phyloP scores from a whole-genome alignment of 2,888 invertebrate genomes.

The Choreutis nemorana region DNA sequence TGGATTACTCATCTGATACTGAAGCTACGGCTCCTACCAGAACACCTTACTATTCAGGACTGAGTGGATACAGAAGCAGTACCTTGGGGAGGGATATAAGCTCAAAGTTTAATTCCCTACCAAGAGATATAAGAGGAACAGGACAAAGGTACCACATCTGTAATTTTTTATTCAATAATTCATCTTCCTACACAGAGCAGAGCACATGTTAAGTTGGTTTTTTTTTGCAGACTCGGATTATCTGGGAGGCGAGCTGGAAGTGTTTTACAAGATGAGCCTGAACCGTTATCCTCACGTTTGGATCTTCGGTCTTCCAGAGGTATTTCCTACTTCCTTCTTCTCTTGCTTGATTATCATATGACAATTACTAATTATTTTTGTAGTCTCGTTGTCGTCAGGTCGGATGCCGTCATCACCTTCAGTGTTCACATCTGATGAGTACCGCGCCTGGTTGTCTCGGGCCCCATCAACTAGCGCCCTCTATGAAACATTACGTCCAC shows the following conservation, averaged over 20 bases:
- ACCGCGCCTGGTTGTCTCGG: constrained; percentile 90
- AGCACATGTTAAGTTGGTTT: background rate
- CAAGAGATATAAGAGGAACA: constrained; percentile 71
- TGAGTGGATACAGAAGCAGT: constrained; percentile 56
- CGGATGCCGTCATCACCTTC: constrained; percentile 56
- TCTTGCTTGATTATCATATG: background rate
- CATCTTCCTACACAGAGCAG: background rate
- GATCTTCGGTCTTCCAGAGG: constrained; percentile 63
- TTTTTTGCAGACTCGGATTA: constrained; percentile 35
- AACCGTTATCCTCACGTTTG: constrained; percentile 52
- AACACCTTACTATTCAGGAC: constrained; percentile 75
- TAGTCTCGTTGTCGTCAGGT: constrained; percentile 23
- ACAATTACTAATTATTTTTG: background rate
- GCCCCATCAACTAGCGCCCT: constrained; percentile 92
- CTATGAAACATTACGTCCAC: constrained; percentile 88
- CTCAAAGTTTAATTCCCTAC: constrained; percentile 77
- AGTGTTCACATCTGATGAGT: constrained; percentile 91
- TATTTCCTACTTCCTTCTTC: constrained; percentile 11
- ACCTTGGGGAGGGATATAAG: constrained; percentile 66
- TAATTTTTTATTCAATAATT: background rate
- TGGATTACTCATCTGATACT: constrained; percentile 95
- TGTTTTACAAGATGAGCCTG: constrained; percentile 55
- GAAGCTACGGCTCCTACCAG: constrained; percentile 88
- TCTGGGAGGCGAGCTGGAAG: constrained; percentile 52
- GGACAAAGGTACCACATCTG: constrained; percentile 52